Conservation (phyloP, 2,797 vertebrate genomes). For the Gymnothorax reevesii region DNA sequence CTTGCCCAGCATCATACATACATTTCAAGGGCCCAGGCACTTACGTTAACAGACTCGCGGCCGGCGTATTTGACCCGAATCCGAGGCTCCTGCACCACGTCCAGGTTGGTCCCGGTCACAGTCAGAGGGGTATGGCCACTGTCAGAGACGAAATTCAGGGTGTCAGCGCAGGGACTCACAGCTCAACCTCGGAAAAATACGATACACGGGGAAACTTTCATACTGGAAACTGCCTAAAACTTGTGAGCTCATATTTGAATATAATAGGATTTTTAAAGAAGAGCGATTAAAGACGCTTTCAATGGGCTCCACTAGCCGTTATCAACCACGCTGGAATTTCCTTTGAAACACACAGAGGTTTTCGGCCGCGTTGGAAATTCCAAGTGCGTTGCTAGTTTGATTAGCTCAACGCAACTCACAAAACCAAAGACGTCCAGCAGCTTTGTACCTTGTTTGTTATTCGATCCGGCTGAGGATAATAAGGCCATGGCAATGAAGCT, state of each 20-base stretch:
- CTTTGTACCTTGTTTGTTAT: conserved; percentile 22
- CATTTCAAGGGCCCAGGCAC: conserved; percentile 52
- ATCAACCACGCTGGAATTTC: conserved; percentile 44
- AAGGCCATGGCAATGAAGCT: background rate
- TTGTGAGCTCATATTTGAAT: conserved; percentile 31
- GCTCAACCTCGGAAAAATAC: background rate
- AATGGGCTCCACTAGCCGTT: conserved; percentile 47
- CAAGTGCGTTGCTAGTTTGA: conserved; percentile 38
- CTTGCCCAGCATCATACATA: background rate
- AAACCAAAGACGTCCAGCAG: conserved; percentile 35
- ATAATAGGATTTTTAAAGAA: conserved; percentile 55
- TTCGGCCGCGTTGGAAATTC: conserved; percentile 47
- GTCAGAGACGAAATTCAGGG: conserved; percentile 25
- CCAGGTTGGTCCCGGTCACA: conserved; percentile 91
- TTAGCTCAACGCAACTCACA: conserved; percentile 40
- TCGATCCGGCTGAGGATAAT: background rate
- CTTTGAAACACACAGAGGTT: conserved; percentile 48
- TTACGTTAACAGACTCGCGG: conserved; percentile 93
- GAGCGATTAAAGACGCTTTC: conserved; percentile 60
- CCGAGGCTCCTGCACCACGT: conserved; percentile 94
- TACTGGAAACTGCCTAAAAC: conserved; percentile 30
- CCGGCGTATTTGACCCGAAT: conserved; percentile 91
- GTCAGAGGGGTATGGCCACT: conserved; percentile 93
- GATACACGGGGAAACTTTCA: background rate
- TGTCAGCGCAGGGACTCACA: background rate